Conservation (phyloP, 1,140 invertebrate genomes). For the Sinonovacula constricta region DNA sequence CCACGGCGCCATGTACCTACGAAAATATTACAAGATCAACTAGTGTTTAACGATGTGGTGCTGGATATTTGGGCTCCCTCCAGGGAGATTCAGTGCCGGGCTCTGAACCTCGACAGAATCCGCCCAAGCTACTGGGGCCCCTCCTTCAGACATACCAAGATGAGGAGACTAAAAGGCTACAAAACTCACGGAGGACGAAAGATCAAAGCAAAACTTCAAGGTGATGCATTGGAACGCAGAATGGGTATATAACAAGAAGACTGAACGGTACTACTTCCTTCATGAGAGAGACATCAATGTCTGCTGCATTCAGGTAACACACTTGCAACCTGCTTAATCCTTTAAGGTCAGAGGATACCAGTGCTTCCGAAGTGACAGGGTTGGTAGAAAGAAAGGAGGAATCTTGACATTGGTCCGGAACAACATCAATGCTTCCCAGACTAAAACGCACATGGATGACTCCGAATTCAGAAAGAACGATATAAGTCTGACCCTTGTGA, state of each 20-base stretch:
- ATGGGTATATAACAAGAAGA: conserved; percentile 42
- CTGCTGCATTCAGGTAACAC: conserved; percentile 44
- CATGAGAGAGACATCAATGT: conserved; percentile 40
- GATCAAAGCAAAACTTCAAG: no score
- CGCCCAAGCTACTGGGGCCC: background rate
- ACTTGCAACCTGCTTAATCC: conserved; percentile 29
- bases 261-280: conserved; percentile 27
- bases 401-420: conserved; percentile 32
- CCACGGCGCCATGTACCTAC: no score
- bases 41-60: background rate
- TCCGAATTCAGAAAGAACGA: conserved; percentile 16
- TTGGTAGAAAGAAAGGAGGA: conserved; percentile 43
- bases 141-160: no score
- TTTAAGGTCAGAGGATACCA: conserved; percentile 49
- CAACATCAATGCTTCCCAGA: no score
- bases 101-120: conserved; percentile 29
- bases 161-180: no score
- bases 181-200: background rate
- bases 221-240: conserved; percentile 55
- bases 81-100: no score
- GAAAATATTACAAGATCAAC: conserved; percentile 15
- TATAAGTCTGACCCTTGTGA: no score
- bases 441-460: conserved; percentile 25
- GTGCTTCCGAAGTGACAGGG: conserved; percentile 21
- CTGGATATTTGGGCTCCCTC: no score